phyloP scores from a whole-genome alignment of 2,113 vertebrate genomes.

The Cygnus buccinator region DNA sequence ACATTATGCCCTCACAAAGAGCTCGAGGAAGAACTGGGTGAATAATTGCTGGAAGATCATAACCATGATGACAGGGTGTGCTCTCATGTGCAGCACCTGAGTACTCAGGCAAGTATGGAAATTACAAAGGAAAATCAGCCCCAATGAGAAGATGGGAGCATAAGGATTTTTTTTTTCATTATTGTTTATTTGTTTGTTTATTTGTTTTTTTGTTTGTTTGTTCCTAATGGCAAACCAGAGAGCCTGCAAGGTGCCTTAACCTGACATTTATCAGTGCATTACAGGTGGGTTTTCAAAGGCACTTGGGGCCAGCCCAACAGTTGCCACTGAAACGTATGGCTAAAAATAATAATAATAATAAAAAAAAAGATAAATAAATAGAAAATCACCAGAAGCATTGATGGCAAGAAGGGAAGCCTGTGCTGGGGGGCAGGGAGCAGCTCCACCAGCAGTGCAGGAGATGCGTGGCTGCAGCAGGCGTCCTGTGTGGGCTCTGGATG shows the following conservation, averaged over 20 bases:
- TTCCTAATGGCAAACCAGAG: neutral
- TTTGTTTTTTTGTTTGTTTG: no score
- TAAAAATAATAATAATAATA: neutral
- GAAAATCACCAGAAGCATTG: neutral
- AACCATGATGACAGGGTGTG: slow-evolving; percentile 29
- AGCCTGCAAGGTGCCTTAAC: neutral
- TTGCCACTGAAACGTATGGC: neutral
- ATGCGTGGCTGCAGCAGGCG: neutral
- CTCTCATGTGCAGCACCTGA: neutral
- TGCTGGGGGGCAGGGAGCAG: no score
- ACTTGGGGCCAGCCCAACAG: neutral
- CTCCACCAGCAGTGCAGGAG: neutral
- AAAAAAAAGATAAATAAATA: neutral
- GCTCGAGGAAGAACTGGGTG: slow-evolving; percentile 3
- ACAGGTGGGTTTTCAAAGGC: neutral
- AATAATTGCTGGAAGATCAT: slow-evolving; percentile 53
- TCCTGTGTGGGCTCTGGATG: neutral
- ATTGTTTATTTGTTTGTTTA: neutral
- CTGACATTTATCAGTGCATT: neutral
- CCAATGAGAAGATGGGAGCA: neutral
- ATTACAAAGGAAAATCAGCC: slow-evolving; percentile 34
- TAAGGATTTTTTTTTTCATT: neutral
- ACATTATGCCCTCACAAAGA: slow-evolving; percentile 1
- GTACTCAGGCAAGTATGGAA: slow-evolving; percentile 12
- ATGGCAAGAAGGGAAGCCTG: neutral